Conservation (phyloP, 2,888 invertebrate species). For the Sinotaia quadrata region DNA sequence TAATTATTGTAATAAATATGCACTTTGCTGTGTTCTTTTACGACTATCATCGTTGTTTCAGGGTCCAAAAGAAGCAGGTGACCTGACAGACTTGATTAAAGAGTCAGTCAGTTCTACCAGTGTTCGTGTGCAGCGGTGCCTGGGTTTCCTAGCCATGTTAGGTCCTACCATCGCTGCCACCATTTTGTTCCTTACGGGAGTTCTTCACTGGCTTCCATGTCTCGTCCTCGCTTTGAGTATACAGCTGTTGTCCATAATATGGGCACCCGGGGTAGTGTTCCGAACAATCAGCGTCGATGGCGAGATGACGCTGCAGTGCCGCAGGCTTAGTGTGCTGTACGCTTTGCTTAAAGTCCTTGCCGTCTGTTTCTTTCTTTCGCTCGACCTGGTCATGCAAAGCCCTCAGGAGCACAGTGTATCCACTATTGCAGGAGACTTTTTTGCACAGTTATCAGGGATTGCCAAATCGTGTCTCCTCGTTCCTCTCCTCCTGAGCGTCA, state of each 20-base stretch:
- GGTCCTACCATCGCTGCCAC: constrained; percentile 37
- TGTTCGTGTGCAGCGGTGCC: background rate
- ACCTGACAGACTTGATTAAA: background rate
- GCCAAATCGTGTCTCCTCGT: constrained; percentile 20
- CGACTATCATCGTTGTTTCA: background rate
- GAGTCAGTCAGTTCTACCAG: background rate
- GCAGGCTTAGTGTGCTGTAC: constrained; percentile 42
- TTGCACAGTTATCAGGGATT: constrained; percentile 34
- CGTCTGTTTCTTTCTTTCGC: constrained; percentile 38
- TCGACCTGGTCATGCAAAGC: constrained; percentile 39
- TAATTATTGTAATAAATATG: too few relatives aligned
- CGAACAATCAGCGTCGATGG: constrained; percentile 40
- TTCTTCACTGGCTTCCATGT: constrained; percentile 42
- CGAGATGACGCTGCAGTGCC: constrained; percentile 33
- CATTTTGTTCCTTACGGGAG: constrained; percentile 38
- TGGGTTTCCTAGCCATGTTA: constrained; percentile 20
- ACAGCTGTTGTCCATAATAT: constrained; percentile 44
- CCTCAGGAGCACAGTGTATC: constrained; percentile 22
- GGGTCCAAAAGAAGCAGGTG: background rate
- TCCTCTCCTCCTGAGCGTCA: constrained; percentile 42
- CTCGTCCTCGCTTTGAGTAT: constrained; percentile 38
- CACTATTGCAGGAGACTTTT: constrained; percentile 34
- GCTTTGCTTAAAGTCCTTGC: constrained; percentile 37
- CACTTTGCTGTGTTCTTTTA: background rate
- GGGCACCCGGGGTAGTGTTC: constrained; percentile 45